Evolutionary conservation across 1,140 invertebrate species (phyloP).

Genomic region (Alviniconcha marisindica): DNA sequence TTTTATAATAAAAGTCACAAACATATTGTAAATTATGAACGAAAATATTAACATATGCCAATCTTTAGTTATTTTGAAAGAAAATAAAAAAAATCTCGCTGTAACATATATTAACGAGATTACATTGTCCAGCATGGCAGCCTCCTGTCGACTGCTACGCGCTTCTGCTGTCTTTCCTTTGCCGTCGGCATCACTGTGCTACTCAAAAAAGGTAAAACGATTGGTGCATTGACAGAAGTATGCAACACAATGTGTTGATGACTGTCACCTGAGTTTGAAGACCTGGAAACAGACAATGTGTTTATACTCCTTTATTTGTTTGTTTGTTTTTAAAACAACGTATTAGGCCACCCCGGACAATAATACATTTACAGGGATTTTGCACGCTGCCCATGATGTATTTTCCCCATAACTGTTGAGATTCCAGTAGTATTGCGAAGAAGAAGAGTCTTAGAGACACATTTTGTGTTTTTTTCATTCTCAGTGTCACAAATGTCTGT

Average conservation of each 20-base stretch:
- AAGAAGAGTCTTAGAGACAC: too few species aligned
- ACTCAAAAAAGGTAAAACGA: not conserved
- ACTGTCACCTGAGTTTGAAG: not conserved
- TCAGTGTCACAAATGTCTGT: too few species aligned
- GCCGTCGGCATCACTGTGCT: constrained; percentile 1
- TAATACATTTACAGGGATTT: too few species aligned
- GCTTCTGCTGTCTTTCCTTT: constrained; percentile 25
- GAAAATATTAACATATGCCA: not conserved
- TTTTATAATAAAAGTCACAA: not conserved
- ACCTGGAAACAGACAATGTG: not conserved
- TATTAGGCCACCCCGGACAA: not conserved
- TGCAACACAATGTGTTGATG: not conserved
- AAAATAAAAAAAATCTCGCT: too few species aligned
- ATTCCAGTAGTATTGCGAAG: too few species aligned
- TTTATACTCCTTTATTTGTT: not conserved
- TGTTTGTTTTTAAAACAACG: too few species aligned
- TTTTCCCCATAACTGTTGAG: too few species aligned
- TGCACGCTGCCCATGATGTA: too few species aligned
- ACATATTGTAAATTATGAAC: not conserved
- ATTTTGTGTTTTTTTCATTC: too few species aligned
- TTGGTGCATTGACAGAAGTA: not conserved
- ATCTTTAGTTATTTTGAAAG: not conserved
- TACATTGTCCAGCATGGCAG: constrained; percentile 25
- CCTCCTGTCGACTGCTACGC: constrained; percentile 30
- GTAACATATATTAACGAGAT: not conserved